Evolutionary conservation across 2,888 invertebrate genomes (phyloP), one percentile per base, ranked within the genome.

Genomic region (Spialia ferax): DNA sequence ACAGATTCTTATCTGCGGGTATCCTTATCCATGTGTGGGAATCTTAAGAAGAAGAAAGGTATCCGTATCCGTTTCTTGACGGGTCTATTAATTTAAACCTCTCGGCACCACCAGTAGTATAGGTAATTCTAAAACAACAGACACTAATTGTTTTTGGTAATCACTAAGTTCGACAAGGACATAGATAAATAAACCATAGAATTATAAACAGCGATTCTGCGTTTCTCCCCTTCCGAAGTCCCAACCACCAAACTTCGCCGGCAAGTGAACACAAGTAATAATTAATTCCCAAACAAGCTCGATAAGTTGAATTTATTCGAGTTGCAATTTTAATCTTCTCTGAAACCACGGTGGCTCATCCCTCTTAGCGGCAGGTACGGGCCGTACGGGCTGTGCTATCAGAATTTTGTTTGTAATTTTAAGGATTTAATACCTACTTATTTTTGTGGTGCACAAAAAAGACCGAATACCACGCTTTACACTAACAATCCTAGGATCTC

Each of bases 231-330:
- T 71, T n/a, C n/a, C n/a, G n/a, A n/a, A n/a, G n/a, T n/a, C 65
- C 68, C 61, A 73, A 65, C 69, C 59, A 65, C 18, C 35, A 38
- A 73, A 83, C 81, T 79, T 82, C 77, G 63, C 74, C 74, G 78
- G 79, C 69, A 80, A 82, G 77, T 80, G 81, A 82, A 75, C 83
- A 76, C 77, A 79, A 80, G 79, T 80, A 77, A 81, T 82, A 85
- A 85, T 88, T 87, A 88, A 88, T 87, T 85, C 78, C 71, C 79
- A 81, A 88, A 87, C 84, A 87, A 80, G 70, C 74, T 78, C 79
- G 83, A 84, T 87, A 78, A 79, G 75, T 71, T 75, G 80, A 79
- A 87, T 88, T 89, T 88, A 87, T 88, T 82, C 75, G 81, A 84
- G 81, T 86, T 82, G 73, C 74, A 70, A 84, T 83, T 84, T 81